Conservation (phyloP, 2,888 invertebrate species). For the Meiosimyza decipiens region DNA sequence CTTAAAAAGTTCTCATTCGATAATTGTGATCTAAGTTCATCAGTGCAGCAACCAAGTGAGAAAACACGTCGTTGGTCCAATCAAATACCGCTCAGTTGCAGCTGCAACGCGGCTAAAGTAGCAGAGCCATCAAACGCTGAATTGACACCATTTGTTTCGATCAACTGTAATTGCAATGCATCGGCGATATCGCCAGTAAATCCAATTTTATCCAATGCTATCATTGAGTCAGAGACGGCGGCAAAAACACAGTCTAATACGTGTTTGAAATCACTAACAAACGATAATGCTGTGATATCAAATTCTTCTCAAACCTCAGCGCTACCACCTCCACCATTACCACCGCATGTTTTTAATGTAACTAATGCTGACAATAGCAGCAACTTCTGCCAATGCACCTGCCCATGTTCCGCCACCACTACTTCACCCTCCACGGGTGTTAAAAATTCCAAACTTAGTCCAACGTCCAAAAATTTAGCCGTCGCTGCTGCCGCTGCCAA, state of each 20-base stretch:
- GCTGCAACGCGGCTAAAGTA: conserved; percentile 42
- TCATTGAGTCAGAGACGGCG: conserved; percentile 45
- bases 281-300: conserved; percentile 32
- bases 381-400: conserved; percentile 30
- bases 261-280: conserved; percentile 48
- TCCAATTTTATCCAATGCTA: conserved; percentile 39
- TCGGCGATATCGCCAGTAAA: conserved; percentile 13
- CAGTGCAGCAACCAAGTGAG: conserved; percentile 21
- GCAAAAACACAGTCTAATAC: conserved; percentile 41
- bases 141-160: conserved; percentile 18
- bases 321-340: conserved; percentile 31
- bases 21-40: conserved; percentile 41
- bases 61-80: conserved; percentile 58
- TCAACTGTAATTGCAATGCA: conserved; percentile 26
- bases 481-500: conserved; percentile 44
- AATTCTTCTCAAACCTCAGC: conserved; percentile 27
- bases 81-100: conserved; percentile 56
- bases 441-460: conserved; percentile 15
- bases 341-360: background rate
- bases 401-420: conserved; percentile 19
- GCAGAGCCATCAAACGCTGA: background rate
- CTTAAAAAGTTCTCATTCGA: conserved; percentile 61
- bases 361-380: conserved; percentile 17
- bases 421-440: conserved; percentile 24
- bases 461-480: conserved; percentile 34